phyloP scores from a whole-genome alignment of 35 echinoderm and acorn worm species.

The Heliocidaris tuberculata region DNA sequence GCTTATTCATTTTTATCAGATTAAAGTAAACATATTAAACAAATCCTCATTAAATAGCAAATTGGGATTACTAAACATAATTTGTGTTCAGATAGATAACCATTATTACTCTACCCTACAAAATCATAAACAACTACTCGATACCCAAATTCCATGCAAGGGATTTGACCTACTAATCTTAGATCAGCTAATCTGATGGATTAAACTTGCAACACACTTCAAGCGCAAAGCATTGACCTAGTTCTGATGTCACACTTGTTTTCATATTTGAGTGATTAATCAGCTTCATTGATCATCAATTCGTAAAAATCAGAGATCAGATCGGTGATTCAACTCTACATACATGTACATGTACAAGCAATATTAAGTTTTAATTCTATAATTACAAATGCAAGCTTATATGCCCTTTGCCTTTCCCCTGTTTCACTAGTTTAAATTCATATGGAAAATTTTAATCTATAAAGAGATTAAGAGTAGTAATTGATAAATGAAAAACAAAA shows the following conservation, averaged over 20 bases:
- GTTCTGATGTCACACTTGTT: neutral
- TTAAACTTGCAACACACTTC: neutral
- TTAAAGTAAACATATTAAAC: too few species aligned
- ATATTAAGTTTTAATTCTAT: neutral
- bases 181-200: neutral
- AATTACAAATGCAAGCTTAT: neutral
- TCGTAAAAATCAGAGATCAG: neutral
- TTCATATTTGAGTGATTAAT: neutral
- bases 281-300: neutral
- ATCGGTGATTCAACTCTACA: neutral
- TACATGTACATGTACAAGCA: too few species aligned
- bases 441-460: too few species aligned
- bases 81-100: neutral
- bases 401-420: neutral
- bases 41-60: too few species aligned
- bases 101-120: neutral
- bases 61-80: too few species aligned
- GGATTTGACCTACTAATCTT: neutral
- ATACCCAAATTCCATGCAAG: neutral
- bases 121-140: neutral
- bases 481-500: too few species aligned
- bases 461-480: too few species aligned
- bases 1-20: too few species aligned
- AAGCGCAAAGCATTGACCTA: neutral
- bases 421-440: too few species aligned